These are phyloP conservation scores for Euproctis similis DNA, from an alignment of 2,888 invertebrate species.

Conservation along the genomic window DNA sequence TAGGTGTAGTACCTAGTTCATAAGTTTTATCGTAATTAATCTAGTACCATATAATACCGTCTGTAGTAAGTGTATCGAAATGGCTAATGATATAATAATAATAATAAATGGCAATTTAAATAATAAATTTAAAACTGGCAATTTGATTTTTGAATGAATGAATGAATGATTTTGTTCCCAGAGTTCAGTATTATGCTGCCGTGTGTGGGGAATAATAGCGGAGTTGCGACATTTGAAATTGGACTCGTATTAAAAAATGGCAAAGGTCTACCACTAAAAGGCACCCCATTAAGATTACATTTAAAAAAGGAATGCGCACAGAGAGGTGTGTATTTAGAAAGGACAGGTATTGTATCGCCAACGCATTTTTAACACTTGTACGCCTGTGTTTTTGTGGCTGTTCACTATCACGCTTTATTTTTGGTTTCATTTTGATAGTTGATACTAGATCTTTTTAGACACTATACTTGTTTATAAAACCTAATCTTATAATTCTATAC, in stretches of 20 bases:
- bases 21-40: no score
- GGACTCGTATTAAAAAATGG: conserved; percentile 89
- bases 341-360: conserved; percentile 78
- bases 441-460: not conserved
- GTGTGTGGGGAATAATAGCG: conserved; percentile 91
- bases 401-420: conserved; percentile 1
- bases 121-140: no score
- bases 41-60: no score
- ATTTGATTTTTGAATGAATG: not conserved
- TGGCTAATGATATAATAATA: no score
- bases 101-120: no score
- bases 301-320: conserved; percentile 95
- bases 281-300: conserved; percentile 90
- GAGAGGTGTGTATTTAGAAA: conserved; percentile 87
- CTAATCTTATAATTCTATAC: no score
- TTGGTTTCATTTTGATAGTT: not conserved
- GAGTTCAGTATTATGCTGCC: conserved; percentile 92
- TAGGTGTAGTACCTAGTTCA: no score
- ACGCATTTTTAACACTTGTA: conserved; percentile 75
- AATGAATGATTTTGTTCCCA: conserved; percentile 50
- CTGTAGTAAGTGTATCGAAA: no score
- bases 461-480: no score
- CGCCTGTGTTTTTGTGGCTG: conserved; percentile 45
- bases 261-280: conserved; percentile 86
- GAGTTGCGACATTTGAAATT: conserved; percentile 90